These are phyloP conservation scores for Beroe ovata DNA, from an alignment of 37 sponge, comb jelly and placozoan species.

Conservation along the genomic window DNA sequence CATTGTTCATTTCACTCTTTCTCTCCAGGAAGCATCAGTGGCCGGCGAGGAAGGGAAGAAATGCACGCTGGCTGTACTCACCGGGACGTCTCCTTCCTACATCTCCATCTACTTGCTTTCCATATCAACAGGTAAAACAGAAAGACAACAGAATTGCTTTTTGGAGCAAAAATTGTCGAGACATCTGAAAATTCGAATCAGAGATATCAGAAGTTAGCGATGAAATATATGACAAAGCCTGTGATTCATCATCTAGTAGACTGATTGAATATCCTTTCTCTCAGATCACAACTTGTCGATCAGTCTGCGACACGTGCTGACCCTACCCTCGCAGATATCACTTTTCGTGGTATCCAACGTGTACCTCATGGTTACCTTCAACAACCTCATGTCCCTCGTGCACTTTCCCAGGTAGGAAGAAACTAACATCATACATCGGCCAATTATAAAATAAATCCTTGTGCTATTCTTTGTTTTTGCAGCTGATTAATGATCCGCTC, in stretches of 20 bases:
- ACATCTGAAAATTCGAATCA: too few relatives aligned
- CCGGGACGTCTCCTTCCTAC: slow-evolving; percentile 10
- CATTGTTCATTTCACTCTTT: not conserved
- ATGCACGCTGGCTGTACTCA: slow-evolving; percentile 26
- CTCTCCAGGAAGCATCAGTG: slow-evolving; percentile 11
- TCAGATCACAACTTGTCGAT: slow-evolving; percentile 40
- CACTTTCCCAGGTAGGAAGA: slow-evolving; percentile 53
- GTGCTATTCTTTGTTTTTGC: too few relatives aligned
- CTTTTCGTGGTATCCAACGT: slow-evolving; percentile 9
- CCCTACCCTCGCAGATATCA: not conserved
- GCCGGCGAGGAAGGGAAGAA: slow-evolving; percentile 34
- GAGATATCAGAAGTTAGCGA: too few relatives aligned
- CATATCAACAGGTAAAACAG: slow-evolving; percentile 28
- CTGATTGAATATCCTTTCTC: not conserved
- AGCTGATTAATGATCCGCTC: too few relatives aligned
- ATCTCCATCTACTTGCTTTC: slow-evolving; percentile 48
- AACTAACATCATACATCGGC: too few relatives aligned
- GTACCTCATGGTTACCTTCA: slow-evolving; percentile 5
- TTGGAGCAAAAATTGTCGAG: too few relatives aligned
- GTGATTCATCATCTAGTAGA: not conserved
- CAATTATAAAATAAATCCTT: too few relatives aligned
- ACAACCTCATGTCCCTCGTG: not conserved
- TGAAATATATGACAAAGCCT: too few relatives aligned
- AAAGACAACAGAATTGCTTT: too few relatives aligned
- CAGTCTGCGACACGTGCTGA: slow-evolving; percentile 44